Evolutionary conservation across 2,888 invertebrate genomes (phyloP).

Genomic region (Drymonia ruficornis): DNA sequence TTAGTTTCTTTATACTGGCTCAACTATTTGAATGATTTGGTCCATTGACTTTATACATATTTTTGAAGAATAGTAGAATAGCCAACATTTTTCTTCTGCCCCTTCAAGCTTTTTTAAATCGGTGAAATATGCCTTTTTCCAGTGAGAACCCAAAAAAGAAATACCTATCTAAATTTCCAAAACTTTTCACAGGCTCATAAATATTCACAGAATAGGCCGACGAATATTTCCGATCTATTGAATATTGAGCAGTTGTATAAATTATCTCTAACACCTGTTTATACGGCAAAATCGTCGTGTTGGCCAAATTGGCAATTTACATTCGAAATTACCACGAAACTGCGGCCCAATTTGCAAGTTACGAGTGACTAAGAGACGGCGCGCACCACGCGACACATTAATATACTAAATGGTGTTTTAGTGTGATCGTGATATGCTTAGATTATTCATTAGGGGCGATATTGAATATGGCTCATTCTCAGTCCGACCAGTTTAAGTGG

Average conservation of each 20-base stretch:
- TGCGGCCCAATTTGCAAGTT: slow-evolving; percentile 40
- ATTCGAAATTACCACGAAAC: slow-evolving; percentile 59
- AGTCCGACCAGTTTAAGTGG: too few relatives aligned
- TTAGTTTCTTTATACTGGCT: too few relatives aligned
- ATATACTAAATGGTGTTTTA: neutral
- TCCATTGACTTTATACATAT: too few relatives aligned
- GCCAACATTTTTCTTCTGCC: too few relatives aligned
- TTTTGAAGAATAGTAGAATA: too few relatives aligned
- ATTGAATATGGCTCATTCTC: too few relatives aligned
- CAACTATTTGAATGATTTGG: too few relatives aligned
- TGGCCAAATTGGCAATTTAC: slow-evolving; percentile 69
- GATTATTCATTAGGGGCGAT: neutral
- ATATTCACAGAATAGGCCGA: slow-evolving; percentile 25
- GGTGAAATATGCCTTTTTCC: too few relatives aligned
- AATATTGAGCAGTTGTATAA: slow-evolving; percentile 63
- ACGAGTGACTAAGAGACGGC: slow-evolving; percentile 20
- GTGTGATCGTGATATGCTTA: neutral
- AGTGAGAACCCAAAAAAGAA: neutral
- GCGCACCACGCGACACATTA: neutral
- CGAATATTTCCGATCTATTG: slow-evolving; percentile 44
- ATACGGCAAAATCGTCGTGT: slow-evolving; percentile 60
- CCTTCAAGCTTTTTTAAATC: too few relatives aligned
- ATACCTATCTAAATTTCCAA: slow-evolving; percentile 4
- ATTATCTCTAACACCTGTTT: slow-evolving; percentile 63
- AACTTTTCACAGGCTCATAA: slow-evolving; percentile 19